Percentiles rank a stretch among this genome's conserved stretches.
Evolutionary conservation across 2,113 vertebrate genomes (phyloP).

Genomic region (Mormoops blainvillei): DNA sequence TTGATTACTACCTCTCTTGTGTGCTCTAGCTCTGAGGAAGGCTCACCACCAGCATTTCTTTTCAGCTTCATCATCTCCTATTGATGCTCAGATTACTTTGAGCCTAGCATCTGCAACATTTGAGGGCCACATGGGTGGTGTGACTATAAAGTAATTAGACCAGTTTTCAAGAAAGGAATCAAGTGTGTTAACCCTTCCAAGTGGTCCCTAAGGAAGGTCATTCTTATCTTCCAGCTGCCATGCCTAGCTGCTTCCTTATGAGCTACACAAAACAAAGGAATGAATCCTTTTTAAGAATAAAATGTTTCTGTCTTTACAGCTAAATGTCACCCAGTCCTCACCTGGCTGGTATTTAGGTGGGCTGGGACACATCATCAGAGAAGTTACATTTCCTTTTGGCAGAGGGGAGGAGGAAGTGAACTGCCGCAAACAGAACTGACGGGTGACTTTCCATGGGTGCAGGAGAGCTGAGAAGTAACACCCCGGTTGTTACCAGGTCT

Average conservation of each 20-base stretch:
- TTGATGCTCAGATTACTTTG: neutral
- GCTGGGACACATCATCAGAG: neutral
- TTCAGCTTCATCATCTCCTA: neutral
- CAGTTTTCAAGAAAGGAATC: slow-evolving; percentile 19
- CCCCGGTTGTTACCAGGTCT: neutral
- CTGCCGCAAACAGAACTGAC: neutral
- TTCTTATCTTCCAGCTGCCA: rapidly evolving
- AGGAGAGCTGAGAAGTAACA: neutral
- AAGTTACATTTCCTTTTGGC: slow-evolving; percentile 10
- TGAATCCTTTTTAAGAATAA: neutral
- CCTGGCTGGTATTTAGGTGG: slow-evolving; percentile 15
- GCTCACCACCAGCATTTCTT: neutral
- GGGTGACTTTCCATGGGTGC: neutral
- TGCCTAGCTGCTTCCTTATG: neutral
- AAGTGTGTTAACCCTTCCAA: neutral
- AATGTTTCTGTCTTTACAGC: neutral
- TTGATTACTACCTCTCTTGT: neutral
- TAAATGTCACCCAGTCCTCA: neutral
- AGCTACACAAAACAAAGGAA: neutral
- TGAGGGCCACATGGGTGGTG: neutral
- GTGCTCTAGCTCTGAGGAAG: neutral
- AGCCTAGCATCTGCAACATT: neutral
- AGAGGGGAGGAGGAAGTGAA: slow-evolving; percentile 3
- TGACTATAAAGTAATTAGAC: neutral
- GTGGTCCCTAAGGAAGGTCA: neutral